A percentile compares a stretch with the other conserved stretches of the same genome.
Conservation (phyloP, 2,797 vertebrate species). For the Betta splendens region DNA sequence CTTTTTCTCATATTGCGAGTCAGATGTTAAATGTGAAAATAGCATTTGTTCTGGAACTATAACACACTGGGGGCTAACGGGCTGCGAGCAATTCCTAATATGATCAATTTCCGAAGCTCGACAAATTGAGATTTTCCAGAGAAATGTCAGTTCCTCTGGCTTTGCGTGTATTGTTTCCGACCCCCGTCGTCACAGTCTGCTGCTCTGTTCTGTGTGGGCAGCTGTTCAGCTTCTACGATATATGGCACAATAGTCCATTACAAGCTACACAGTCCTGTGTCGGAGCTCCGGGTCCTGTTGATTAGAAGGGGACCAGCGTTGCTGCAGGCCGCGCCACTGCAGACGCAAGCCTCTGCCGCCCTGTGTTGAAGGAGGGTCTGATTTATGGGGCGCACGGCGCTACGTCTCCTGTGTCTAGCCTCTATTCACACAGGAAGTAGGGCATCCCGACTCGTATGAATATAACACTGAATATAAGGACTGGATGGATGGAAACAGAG, state of each 20-base stretch:
- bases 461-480: slow-evolving; percentile 64
- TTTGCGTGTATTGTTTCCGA: neutral
- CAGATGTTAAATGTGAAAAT: slow-evolving; percentile 6
- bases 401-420: slow-evolving; percentile 68
- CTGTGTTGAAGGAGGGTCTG: slow-evolving; percentile 63
- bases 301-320: slow-evolving; percentile 57
- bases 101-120: slow-evolving; percentile 2
- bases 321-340: slow-evolving; percentile 64
- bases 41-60: neutral
- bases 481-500: slow-evolving; percentile 33
- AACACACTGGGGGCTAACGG: neutral
- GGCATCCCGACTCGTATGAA: slow-evolving; percentile 53
- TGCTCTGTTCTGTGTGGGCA: slow-evolving; percentile 20
- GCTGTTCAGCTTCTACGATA: slow-evolving; percentile 35
- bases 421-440: slow-evolving; percentile 72
- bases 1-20: slow-evolving; percentile 5
- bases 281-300: slow-evolving; percentile 36
- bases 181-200: neutral
- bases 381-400: slow-evolving; percentile 76
- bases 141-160: neutral
- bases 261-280: slow-evolving; percentile 24
- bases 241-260: slow-evolving; percentile 18
- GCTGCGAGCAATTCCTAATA: neutral
- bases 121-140: neutral
- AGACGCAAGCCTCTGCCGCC: slow-evolving; percentile 60